These are phyloP conservation scores for Sylvia atricapilla DNA, from an alignment of 2,113 vertebrate genomes.

Conservation along the genomic window DNA sequence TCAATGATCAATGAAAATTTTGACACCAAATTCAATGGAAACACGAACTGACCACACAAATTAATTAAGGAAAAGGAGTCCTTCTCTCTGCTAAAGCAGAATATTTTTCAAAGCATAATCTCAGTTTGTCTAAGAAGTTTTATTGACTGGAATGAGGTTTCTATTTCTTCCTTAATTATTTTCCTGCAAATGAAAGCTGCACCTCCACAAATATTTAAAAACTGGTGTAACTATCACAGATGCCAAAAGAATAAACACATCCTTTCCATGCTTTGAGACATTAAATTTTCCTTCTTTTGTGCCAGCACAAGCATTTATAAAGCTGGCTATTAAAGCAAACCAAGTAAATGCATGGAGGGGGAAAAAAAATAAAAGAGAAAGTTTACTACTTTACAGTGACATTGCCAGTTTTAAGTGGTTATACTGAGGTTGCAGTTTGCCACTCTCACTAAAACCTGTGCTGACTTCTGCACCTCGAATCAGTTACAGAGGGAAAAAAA, in stretches of 20 bases:
- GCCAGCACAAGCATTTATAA: not conserved
- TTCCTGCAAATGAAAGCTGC: not conserved
- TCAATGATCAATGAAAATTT: not conserved
- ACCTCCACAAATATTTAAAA: not conserved
- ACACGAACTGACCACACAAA: not conserved
- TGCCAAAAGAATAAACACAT: not conserved
- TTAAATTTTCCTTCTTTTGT: not conserved
- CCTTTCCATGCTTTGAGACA: not conserved
- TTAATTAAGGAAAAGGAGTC: not conserved
- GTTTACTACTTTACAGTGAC: not conserved
- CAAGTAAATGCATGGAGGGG: not conserved
- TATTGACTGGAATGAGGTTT: not conserved
- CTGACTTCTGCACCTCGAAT: not conserved
- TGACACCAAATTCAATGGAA: not conserved
- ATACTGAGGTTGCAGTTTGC: not conserved
- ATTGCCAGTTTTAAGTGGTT: not conserved
- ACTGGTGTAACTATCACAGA: not conserved
- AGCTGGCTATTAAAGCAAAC: not conserved
- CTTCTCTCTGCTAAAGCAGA: not conserved
- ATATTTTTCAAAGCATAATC: not conserved
- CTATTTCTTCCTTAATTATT: not conserved
- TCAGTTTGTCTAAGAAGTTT: not conserved
- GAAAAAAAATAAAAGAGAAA: not conserved
- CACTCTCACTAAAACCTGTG: not conserved
- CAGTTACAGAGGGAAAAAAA: not conserved